A percentile compares a stretch with the other conserved stretches of the same genome.
phyloP scores from a whole-genome alignment of 2,888 invertebrate genomes.

The Cordylochernes scorpioides region DNA sequence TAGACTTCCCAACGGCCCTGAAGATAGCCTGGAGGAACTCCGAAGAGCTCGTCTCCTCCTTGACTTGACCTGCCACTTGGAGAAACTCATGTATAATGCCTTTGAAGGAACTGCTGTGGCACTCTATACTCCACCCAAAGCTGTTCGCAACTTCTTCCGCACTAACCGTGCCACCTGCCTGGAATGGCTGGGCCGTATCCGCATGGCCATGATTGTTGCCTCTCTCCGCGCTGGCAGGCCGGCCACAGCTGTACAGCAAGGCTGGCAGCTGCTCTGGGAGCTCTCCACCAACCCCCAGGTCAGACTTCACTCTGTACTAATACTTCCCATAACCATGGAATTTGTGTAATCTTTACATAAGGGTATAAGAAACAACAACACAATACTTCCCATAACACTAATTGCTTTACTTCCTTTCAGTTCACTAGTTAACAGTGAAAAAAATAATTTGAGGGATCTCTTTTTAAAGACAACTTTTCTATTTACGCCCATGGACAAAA shows the following conservation, averaged over 20 bases:
- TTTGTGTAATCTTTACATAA: too few species aligned
- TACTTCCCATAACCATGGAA: too few species aligned
- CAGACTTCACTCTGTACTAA: too few species aligned
- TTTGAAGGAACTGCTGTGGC: slow-evolving; percentile 72
- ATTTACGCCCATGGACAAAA: too few species aligned
- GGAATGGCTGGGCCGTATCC: slow-evolving; percentile 73
- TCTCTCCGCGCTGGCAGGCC: slow-evolving; percentile 57
- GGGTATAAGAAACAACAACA: too few species aligned
- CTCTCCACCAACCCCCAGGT: too few species aligned
- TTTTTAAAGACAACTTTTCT: too few species aligned
- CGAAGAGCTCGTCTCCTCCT: slow-evolving; percentile 44
- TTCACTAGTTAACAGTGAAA: too few species aligned
- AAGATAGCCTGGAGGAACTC: slow-evolving; percentile 11
- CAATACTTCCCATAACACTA: too few species aligned
- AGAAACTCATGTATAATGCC: slow-evolving; percentile 77
- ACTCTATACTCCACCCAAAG: slow-evolving; percentile 43
- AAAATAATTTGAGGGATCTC: slow-evolving; percentile 1
- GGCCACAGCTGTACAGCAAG: slow-evolving; percentile 53
- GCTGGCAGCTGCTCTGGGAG: slow-evolving; percentile 35
- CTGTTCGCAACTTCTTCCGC: slow-evolving; percentile 68
- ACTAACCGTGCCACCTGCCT: slow-evolving; percentile 76
- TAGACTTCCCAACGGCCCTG: not conserved
- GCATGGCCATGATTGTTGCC: slow-evolving; percentile 55
- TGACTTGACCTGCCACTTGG: slow-evolving; percentile 68
- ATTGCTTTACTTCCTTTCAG: too few species aligned